phyloP scores from a whole-genome alignment of 2,888 invertebrate genomes.

The Choreutis nemorana region DNA sequence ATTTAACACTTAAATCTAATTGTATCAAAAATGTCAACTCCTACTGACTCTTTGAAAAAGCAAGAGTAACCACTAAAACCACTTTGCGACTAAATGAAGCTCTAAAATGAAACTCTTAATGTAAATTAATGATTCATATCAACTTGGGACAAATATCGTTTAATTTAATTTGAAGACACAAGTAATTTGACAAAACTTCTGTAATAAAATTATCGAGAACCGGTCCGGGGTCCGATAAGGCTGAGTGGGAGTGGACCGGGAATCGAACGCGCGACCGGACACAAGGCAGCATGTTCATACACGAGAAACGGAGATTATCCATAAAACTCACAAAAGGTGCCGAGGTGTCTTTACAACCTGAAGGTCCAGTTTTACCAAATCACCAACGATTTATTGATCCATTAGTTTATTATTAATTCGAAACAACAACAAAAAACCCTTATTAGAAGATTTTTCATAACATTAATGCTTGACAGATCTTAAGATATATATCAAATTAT shows the following conservation, averaged over 20 bases:
- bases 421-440: too few relatives aligned
- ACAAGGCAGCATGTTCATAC: constrained; percentile 51
- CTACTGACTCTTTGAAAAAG: too few relatives aligned
- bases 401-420: too few relatives aligned
- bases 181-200: constrained; percentile 63
- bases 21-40: too few relatives aligned
- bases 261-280: constrained; percentile 43
- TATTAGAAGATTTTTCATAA: too few relatives aligned
- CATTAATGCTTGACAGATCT: too few relatives aligned
- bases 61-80: too few relatives aligned
- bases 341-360: constrained; percentile 48
- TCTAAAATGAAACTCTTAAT: constrained; percentile 9
- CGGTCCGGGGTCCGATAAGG: constrained; percentile 46
- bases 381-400: too few relatives aligned
- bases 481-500: too few relatives aligned
- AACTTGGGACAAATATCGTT: constrained; percentile 46
- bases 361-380: constrained; percentile 24
- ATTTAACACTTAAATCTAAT: too few relatives aligned
- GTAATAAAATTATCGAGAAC: constrained; percentile 63
- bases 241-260: constrained; percentile 31
- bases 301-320: constrained; percentile 57
- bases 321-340: constrained; percentile 60
- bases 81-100: neutral
- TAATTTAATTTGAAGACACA: constrained; percentile 58
- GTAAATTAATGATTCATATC: constrained; percentile 38